Evolutionary conservation across 2,888 invertebrate species (phyloP), one percentile per base, ranked within the genome.

Genomic region (Didymodactylos carnosus): DNA sequence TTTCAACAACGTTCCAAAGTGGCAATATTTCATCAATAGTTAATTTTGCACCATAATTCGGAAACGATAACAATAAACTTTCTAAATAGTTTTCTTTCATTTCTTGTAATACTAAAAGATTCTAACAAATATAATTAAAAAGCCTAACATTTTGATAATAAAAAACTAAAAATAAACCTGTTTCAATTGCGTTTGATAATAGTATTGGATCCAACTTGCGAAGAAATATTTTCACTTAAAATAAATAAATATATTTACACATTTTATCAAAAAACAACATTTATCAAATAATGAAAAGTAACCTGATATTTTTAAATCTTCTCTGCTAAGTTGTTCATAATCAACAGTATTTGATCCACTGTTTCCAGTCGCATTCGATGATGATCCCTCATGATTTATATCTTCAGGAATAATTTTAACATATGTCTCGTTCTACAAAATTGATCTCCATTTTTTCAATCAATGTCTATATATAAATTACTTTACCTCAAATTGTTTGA

Each of bases 31-130:
- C 87, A 0, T 87, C 86, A 35, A 91, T 80, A 10, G 77, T 78
- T 13, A 79, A 78, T 51, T 80, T 72, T 76, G 70, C 78, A 76
- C 49, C 79, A 3, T 74, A 41, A 19, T 78, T 77, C 1, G 83
- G 80, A 83, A 90, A 90, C 0, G 91, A 88, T 77, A 93, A 84
- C 49, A 91, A 89, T 40, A 92, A 87, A 77, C 91, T 91, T 81
- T 93, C 91, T 77, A 93, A 88, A 79, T 87, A 87, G 13, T 87
- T 86, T 0, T 89, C 88, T 75, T 88, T 87, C 71, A 93, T 84
- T 29, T 88, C 87, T 71, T 86, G 82, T 79, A 90, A 87, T 27
- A 89, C 90, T 90, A 84, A 16, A 87, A 87, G 77, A 76, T 78
- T 76, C 75, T 75, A 70, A 16, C 29, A 35, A 16, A 35, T 25